Evolutionary conservation across 1,140 invertebrate genomes (phyloP).

Genomic region (Microplitis mediator): DNA sequence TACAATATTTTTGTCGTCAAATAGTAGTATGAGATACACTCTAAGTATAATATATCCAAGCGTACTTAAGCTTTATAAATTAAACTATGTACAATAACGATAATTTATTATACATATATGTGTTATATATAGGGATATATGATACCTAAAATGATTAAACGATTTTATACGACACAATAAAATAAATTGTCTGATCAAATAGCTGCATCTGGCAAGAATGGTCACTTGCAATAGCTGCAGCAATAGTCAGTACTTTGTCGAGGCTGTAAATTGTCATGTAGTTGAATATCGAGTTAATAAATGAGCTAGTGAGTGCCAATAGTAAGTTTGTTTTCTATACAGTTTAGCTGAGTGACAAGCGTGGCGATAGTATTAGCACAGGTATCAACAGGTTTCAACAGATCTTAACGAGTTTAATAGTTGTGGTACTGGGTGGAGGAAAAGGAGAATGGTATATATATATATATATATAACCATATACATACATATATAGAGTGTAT

Average conservation of each 20-base stretch:
- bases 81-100: too few species aligned
- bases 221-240: neutral
- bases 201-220: neutral
- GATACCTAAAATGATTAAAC: too few species aligned
- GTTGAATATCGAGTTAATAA: neutral
- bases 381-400: neutral
- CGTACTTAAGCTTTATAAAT: too few species aligned
- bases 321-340: neutral
- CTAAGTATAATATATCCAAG: too few species aligned
- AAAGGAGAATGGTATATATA: neutral
- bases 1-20: constrained; percentile 64
- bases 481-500: neutral
- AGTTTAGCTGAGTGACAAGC: neutral
- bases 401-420: too few species aligned
- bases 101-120: too few species aligned
- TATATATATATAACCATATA: neutral
- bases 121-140: too few species aligned
- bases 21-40: constrained; percentile 55
- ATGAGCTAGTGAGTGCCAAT: constrained; percentile 4
- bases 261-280: neutral
- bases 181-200: neutral
- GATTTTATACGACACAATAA: too few species aligned
- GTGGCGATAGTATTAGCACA: neutral
- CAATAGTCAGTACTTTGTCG: too few species aligned
- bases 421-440: neutral